A percentile compares a stretch with the other conserved stretches of the same genome.
These are phyloP conservation scores for Bugulina stolonifera DNA, from an alignment of 2,888 invertebrate genomes.

Conservation along the genomic window DNA sequence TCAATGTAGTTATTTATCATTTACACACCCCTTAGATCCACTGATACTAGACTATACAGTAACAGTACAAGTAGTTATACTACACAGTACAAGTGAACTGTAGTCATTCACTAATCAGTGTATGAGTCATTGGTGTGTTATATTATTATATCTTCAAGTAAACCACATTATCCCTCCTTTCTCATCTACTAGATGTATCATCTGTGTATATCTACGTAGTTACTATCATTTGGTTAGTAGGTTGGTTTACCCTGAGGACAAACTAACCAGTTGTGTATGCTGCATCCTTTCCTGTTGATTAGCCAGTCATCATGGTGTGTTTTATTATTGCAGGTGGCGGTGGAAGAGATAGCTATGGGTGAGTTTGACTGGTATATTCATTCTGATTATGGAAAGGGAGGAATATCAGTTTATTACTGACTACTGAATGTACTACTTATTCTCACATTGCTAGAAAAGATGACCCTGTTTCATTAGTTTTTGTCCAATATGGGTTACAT, in stretches of 20 bases:
- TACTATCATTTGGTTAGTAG: too few species aligned
- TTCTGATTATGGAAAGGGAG: too few species aligned
- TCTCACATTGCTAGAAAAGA: too few species aligned
- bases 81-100: neutral
- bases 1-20: too few species aligned
- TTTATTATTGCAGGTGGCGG: slow-evolving; percentile 21
- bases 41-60: neutral
- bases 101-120: slow-evolving; percentile 8
- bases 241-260: neutral
- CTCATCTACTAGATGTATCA: neutral
- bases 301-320: too few species aligned
- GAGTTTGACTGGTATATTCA: too few species aligned
- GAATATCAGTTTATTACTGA: too few species aligned
- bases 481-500: too few species aligned
- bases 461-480: too few species aligned
- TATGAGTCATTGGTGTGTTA: slow-evolving; percentile 25
- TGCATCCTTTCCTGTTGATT: too few species aligned
- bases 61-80: neutral
- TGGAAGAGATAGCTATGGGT: slow-evolving; percentile 20
- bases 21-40: slow-evolving; percentile 21
- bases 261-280: neutral
- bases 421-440: too few species aligned
- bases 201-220: neutral
- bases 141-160: slow-evolving; percentile 9
- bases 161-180: neutral